phyloP scores from a whole-genome alignment of 2,113 vertebrate species.

The Corynorhinus townsendii region DNA sequence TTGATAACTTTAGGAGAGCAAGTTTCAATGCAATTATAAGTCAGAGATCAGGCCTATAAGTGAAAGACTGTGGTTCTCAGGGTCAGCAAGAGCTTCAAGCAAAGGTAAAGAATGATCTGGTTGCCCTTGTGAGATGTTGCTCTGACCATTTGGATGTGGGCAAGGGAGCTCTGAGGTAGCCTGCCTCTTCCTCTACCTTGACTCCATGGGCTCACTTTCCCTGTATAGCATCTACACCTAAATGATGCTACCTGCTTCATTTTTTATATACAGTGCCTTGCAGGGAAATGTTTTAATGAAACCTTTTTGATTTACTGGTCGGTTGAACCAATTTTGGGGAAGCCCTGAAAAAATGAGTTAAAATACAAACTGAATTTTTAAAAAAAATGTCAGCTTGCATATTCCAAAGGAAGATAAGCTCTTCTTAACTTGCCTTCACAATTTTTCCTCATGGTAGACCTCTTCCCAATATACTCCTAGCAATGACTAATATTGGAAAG shows the following conservation, averaged over 20 bases:
- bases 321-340: constrained; percentile 45
- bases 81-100: background rate
- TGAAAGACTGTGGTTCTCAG: fast-evolving
- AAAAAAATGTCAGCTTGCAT: constrained; percentile 7
- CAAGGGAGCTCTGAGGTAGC: background rate
- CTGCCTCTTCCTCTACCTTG: background rate
- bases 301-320: constrained; percentile 11
- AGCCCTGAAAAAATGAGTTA: constrained; percentile 23
- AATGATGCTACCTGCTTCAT: constrained; percentile 10
- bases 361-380: constrained; percentile 43
- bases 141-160: background rate
- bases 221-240: background rate
- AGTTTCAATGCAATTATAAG: background rate
- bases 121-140: background rate
- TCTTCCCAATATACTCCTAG: background rate
- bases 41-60: background rate
- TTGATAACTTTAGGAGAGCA: background rate
- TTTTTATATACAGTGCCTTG: background rate
- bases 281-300: constrained; percentile 7
- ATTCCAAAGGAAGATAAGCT: background rate
- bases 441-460: background rate
- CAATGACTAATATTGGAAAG: background rate
- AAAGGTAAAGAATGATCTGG: background rate
- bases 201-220: background rate
- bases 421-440: background rate